phyloP scores from a whole-genome alignment of 2,888 invertebrate genomes.

The Agrochola circellaris region DNA sequence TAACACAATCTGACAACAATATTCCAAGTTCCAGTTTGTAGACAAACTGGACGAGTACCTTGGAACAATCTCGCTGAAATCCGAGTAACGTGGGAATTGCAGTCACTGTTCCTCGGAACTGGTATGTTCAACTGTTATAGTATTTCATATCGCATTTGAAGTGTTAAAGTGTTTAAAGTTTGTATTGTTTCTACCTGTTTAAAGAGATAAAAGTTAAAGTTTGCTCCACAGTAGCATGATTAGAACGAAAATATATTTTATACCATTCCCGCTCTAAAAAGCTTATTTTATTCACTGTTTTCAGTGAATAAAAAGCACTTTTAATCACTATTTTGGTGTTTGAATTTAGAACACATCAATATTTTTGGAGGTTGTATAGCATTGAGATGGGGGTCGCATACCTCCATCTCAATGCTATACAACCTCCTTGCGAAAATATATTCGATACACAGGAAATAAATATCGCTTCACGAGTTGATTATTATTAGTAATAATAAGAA shows the following conservation, averaged over 20 bases:
- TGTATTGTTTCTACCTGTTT: neutral
- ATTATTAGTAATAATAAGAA: too few relatives aligned
- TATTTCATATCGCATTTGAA: slow-evolving; percentile 48
- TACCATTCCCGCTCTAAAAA: too few relatives aligned
- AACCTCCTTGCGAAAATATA: too few relatives aligned
- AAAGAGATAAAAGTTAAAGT: neutral
- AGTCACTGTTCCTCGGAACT: slow-evolving; percentile 45
- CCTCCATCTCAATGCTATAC: too few relatives aligned
- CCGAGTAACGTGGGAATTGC: slow-evolving; percentile 39
- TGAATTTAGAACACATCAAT: too few relatives aligned
- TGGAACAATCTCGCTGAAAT: slow-evolving; percentile 52
- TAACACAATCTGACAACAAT: slow-evolving; percentile 46
- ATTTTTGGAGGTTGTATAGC: too few relatives aligned
- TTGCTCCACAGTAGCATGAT: neutral
- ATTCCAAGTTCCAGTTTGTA: slow-evolving; percentile 44
- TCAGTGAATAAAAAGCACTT: too few relatives aligned
- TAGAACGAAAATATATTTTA: neutral
- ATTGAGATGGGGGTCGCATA: too few relatives aligned
- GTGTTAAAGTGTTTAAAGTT: slow-evolving; percentile 44
- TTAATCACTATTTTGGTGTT: too few relatives aligned
- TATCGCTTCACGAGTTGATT: too few relatives aligned
- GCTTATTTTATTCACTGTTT: too few relatives aligned
- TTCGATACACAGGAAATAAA: too few relatives aligned
- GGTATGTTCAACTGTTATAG: slow-evolving; percentile 43
- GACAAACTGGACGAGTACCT: slow-evolving; percentile 29